Conservation (phyloP, 2,888 invertebrate species). For the Lepidocyrtinus sp. region DNA sequence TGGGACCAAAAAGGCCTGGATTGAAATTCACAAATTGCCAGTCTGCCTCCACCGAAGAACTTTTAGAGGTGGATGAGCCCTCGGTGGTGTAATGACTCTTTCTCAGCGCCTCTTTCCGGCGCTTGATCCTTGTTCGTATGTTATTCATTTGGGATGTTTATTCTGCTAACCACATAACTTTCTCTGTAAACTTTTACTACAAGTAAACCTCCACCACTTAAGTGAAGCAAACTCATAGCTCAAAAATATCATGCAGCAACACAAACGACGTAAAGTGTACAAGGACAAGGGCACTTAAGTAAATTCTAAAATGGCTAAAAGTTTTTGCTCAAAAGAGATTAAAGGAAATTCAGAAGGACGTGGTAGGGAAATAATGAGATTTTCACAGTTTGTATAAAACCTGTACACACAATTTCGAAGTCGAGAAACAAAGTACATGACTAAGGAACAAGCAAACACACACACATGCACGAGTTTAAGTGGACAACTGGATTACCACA, state of each 20-base stretch:
- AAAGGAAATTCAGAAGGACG: too few relatives aligned
- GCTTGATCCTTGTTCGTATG: constrained; percentile 72
- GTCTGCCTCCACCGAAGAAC: constrained; percentile 71
- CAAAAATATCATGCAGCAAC: not conserved
- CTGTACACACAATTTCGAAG: too few relatives aligned
- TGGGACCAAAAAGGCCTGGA: constrained; percentile 70
- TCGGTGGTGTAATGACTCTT: constrained; percentile 29
- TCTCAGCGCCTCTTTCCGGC: constrained; percentile 70
- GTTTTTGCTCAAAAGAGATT: too few relatives aligned
- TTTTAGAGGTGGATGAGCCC: constrained; percentile 31
- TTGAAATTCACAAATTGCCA: constrained; percentile 73
- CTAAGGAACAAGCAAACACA: too few relatives aligned
- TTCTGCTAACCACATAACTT: constrained; percentile 72
- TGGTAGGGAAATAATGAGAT: too few relatives aligned
- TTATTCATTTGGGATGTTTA: constrained; percentile 72
- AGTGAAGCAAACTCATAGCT: not conserved
- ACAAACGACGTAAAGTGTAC: too few relatives aligned
- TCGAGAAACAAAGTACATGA: too few relatives aligned
- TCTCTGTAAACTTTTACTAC: not conserved
- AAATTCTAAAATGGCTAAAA: too few relatives aligned
- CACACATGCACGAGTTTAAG: not conserved
- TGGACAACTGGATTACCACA: not conserved
- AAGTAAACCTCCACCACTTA: too few relatives aligned
- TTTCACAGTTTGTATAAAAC: too few relatives aligned
- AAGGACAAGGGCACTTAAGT: too few relatives aligned